Evolutionary conservation across 1,140 invertebrate species (phyloP).

Genomic region (Drosophila triauraria): DNA sequence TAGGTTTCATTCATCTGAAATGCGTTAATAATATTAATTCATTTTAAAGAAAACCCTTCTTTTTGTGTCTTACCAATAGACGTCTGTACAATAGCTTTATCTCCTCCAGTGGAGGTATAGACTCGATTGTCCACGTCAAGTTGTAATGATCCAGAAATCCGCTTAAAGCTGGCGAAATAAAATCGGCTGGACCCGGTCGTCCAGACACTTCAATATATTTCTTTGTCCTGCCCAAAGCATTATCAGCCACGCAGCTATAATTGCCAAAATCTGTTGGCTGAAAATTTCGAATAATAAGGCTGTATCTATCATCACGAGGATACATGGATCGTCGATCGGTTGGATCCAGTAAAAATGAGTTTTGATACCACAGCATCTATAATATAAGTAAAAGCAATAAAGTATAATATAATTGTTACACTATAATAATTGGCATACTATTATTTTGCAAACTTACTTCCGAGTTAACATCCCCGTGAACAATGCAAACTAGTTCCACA

Average conservation of each 20-base stretch:
- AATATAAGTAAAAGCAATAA: constrained; percentile 1
- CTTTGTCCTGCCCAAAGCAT: constrained; percentile 85
- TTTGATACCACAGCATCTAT: constrained; percentile 87
- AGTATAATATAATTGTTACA: not conserved
- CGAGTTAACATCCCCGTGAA: constrained; percentile 86
- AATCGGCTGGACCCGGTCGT: constrained; percentile 86
- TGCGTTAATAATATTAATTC: constrained; percentile 19
- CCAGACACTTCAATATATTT: constrained; percentile 86
- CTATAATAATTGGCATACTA: not conserved
- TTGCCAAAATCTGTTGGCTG: constrained; percentile 88
- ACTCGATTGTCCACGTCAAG: constrained; percentile 87
- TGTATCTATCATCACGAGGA: constrained; percentile 86
- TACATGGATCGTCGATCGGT: constrained; percentile 87
- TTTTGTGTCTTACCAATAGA: constrained; percentile 82
- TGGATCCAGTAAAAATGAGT: constrained; percentile 87
- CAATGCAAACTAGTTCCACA: constrained; percentile 86
- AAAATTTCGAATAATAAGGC: constrained; percentile 86
- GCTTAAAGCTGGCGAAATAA: constrained; percentile 85
- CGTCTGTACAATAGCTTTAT: constrained; percentile 87
- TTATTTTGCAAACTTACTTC: constrained; percentile 76
- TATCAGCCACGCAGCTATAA: constrained; percentile 86
- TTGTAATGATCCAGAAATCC: constrained; percentile 86
- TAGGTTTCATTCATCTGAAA: constrained; percentile 86
- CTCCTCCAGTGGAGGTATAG: constrained; percentile 86
- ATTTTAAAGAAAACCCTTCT: too few species aligned